Base-by-base conservation (phyloP, 2,113 vertebrate genomes). In the Vulpes vulpes region DNA sequence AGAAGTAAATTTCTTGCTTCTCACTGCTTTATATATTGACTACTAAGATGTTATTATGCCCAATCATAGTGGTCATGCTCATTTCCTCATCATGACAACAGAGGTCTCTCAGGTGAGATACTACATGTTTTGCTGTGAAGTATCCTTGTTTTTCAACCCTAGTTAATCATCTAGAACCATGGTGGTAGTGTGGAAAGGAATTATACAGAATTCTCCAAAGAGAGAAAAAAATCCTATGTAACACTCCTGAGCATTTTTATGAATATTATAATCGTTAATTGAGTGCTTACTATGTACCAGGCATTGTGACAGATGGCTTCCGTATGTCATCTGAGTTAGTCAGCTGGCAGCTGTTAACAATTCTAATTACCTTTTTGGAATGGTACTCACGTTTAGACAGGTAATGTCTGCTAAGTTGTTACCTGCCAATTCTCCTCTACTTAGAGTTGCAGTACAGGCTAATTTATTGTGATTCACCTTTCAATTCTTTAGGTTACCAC, bases 401-500 rank as follows among this genome's bases (percentile, higher is more conserved):
- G 94, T 94, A 76, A 97, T 95, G 97, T 89, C 93, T 81, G 55
- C 82, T 96, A 91, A 94, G 81, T 96, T 83, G 96, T 95, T 85
- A 91, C 81, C 85, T 96, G 96, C 23, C 89, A 94, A 23, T 84
- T 93, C 85, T 91, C 49, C 22, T 90, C 38, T 30, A 35, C 81
- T 83, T 64, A 76, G 76, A 81, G 57, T 62, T 93, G 43, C 5
- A 35, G 91, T 43, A 20, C 67, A 69, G 15, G n/a, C 71, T 91
- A 76, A 95, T 97, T 93, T 83, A 91, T 51, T 73, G 92, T 43
- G 49, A 62, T 53, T 76, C 38, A 86, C 60, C 91, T 89, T 89
- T 73, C 62, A 74, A 16, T 73, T 62, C 76, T 71, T 49, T 87
- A 49, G 15, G 78, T 74, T 49, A 0, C 82, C 93, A 32, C 93